Evolutionary conservation across 2,888 invertebrate genomes (phyloP), one percentile per base, ranked within the genome.

Genomic region (Apotomis turbidana): DNA sequence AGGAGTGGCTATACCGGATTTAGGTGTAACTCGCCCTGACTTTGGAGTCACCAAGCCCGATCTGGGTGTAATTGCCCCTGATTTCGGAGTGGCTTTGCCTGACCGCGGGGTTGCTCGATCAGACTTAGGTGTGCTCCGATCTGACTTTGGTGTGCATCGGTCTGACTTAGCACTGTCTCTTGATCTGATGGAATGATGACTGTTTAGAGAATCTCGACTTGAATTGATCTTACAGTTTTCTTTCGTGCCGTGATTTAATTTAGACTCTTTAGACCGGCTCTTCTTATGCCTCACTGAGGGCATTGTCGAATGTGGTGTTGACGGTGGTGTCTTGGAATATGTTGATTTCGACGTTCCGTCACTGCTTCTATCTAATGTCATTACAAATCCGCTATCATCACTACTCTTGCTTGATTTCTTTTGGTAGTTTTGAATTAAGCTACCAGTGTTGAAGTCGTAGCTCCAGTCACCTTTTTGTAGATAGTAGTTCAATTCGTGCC

Each of bases 401-500:
- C 93, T 93, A 76, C 93, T 93, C 83, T 93, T 93, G 77, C 93
- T 93, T 44, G 93, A 93, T 81, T 93, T 93, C 79, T 93, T 93
- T 76, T 93, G 93, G 79, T 92, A 93, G 73, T 93, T 93, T 82
- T 93, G 93, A 74, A 93, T 92, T 68, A 93, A 83, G 78, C 93
- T 93, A 70, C 93, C 93, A 13, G 93, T 93, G 74, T 90, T 91
- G 75, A 92, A 90, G 77, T 93, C 93, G 70, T 93, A 93, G 75
- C 93, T 93, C 93, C 93, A 93, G 75, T 93, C 92, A 75, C 93
- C 93, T 83, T 93, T 93, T 85, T 93, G 93, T 15, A 93, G 84
- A 73, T 92, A 93, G 80, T 93, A 93, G 76, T 93, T 93, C 12
- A 93, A 81, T 81, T 93, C 93, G 76, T 93, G 93, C 67, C 93